A percentile compares a stretch with the other conserved stretches of the same genome.
Conservation (phyloP, 1,140 invertebrate species). For the Aphis craccivora region DNA sequence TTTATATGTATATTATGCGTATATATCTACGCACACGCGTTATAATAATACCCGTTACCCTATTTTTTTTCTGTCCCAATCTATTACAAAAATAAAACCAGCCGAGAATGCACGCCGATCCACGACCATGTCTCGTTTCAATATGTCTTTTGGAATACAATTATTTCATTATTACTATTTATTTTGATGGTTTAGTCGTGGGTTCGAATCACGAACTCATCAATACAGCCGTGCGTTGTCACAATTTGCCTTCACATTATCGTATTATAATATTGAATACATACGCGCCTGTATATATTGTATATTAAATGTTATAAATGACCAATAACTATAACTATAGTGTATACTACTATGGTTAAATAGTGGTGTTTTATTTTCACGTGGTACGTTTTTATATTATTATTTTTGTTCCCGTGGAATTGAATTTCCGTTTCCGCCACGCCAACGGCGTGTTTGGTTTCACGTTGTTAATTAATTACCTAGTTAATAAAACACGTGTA, state of each 20-base stretch:
- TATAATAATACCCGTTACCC: slow-evolving; percentile 30
- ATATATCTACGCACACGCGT: background rate
- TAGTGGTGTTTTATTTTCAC: background rate
- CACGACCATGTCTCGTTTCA: background rate
- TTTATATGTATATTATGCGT: background rate
- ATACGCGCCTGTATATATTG: background rate
- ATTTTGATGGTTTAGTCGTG: background rate
- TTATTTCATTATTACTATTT: background rate
- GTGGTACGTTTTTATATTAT: background rate
- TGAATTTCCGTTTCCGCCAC: slow-evolving; percentile 13
- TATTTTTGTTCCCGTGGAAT: background rate
- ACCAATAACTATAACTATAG: background rate
- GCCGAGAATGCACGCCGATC: background rate
- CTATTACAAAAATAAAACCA: slow-evolving; percentile 14
- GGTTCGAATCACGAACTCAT: background rate
- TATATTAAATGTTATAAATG: background rate
- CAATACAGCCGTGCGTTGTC: background rate
- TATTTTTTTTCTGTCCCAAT: slow-evolving; percentile 1
- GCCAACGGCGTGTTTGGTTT: background rate
- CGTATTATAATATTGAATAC: background rate
- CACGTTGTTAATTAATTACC: slow-evolving; percentile 32
- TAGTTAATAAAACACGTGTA: background rate
- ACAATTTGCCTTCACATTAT: background rate
- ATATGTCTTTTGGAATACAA: background rate
- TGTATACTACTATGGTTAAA: background rate